These are phyloP conservation scores for Rhamphomyia laevipes DNA, from an alignment of 2,888 invertebrate species.

Conservation along the genomic window DNA sequence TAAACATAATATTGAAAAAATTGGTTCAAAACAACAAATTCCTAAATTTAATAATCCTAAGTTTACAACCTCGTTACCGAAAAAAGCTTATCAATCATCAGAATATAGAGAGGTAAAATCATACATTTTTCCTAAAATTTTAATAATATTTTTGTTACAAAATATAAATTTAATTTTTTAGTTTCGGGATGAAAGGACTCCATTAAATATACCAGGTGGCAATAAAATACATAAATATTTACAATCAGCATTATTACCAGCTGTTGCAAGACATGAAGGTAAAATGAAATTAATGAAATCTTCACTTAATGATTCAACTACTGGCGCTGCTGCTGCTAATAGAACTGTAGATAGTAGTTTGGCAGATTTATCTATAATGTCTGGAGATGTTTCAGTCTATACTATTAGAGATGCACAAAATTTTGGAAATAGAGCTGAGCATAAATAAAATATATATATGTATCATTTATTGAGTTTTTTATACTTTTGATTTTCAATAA, in stretches of 20 bases:
- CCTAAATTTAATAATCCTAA: background rate
- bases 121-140: background rate
- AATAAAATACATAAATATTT: conserved; percentile 31
- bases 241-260: conserved; percentile 26
- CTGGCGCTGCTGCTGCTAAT: conserved; percentile 10
- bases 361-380: conserved; percentile 33
- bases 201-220: conserved; percentile 31
- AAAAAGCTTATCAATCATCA: conserved; percentile 33
- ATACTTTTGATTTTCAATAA: too few species aligned
- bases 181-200: conserved; percentile 33
- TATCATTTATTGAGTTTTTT: too few species aligned
- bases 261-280: conserved; percentile 34
- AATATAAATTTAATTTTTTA: conserved; percentile 13
- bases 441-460: conserved; percentile 12
- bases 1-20: background rate
- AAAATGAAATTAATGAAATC: conserved; percentile 25
- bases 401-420: conserved; percentile 37
- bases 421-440: conserved; percentile 14
- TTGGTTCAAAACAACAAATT: conserved; percentile 7
- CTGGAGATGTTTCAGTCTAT: conserved; percentile 37
- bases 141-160: background rate
- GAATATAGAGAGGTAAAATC: conserved; percentile 27
- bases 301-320: conserved; percentile 4
- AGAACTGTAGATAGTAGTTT: conserved; percentile 25
- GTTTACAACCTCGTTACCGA: conserved; percentile 22